Evolutionary conservation across 1,140 invertebrate genomes (phyloP), one percentile per base, ranked within the genome.

Genomic region (Lethocerus indicus): DNA sequence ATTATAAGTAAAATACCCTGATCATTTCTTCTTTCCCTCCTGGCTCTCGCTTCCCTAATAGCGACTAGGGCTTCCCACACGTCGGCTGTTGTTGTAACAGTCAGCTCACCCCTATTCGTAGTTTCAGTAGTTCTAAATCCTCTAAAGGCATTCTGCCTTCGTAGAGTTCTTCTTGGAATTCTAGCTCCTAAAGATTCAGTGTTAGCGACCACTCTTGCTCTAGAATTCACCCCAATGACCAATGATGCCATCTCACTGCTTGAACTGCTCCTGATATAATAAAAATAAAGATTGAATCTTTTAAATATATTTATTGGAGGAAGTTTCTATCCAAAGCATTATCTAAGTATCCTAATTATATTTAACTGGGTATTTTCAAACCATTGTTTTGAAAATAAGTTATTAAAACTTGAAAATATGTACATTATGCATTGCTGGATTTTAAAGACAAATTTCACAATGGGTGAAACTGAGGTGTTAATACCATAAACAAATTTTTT

Each of bases 51-150:
- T 54, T 78, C 75, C 52, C 75, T 68, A 35, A 78, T 71, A 1
- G 75, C 74, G 6, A 78, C 71, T 2, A 76, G 63, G 4, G 76
- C 76, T 59, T 79, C 76, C 75, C 76, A 78, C 13, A 80, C 71
- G 55, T 79, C 76, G n/a, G n/a, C n/a, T 39, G 72, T 71, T 14
- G 68, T 62, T 24, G 66, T 65, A 0, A 70, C 64, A 39, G 67
- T 65, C 2, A 70, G 24, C 20, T 69, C 65, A 3, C 69, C 60
- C 18, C 37, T 21, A 27, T 32, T 53, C 37, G 55, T 23, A 27
- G 60, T 46, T 50, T 52, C 51, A 23, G 59, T 43, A 53, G 57
- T 41, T 42, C 43, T 40, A 35, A 53, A 50, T 2, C 52, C 52
- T 20, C 47, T 16, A 16, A 53, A 53, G 2, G 52, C 52, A 37